Conservation (phyloP, 2,888 invertebrate species). For the Thyatira batis region DNA sequence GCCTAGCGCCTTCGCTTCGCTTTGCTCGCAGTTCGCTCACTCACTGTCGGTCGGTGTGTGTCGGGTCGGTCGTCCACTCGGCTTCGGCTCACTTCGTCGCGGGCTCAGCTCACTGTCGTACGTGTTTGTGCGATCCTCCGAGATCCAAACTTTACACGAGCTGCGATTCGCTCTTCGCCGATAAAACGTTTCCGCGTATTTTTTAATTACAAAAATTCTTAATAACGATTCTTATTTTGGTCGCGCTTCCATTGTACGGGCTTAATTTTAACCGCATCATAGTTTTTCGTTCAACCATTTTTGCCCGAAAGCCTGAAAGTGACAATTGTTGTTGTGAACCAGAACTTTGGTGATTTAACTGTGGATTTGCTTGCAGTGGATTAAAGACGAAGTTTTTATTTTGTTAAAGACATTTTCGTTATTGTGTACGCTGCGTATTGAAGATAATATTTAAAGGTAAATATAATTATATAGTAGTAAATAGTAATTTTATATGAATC, state of each 20-base stretch:
- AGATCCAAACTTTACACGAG: constrained; percentile 74
- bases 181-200: constrained; percentile 20
- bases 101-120: constrained; percentile 45
- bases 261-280: background rate
- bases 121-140: constrained; percentile 35
- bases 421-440: constrained; percentile 16
- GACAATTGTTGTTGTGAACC: constrained; percentile 60
- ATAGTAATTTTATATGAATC: background rate
- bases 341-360: constrained; percentile 56
- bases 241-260: too few relatives aligned
- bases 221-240: too few relatives aligned
- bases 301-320: constrained; percentile 40
- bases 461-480: constrained; percentile 2
- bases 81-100: constrained; percentile 66
- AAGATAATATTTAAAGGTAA: constrained; percentile 30
- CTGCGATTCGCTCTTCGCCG: constrained; percentile 38
- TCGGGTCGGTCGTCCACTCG: constrained; percentile 11
- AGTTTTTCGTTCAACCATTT: background rate
- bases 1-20: constrained; percentile 24
- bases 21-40: constrained; percentile 22
- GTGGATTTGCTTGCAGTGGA: constrained; percentile 61
- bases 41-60: constrained; percentile 15
- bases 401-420: constrained; percentile 33
- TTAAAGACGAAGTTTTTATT: constrained; percentile 31
- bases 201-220: constrained; percentile 10